A percentile compares a stretch with the other conserved stretches of the same genome.
These are phyloP conservation scores for Dipodomys merriami DNA, from an alignment of 2,113 vertebrate species.

Conservation along the genomic window DNA sequence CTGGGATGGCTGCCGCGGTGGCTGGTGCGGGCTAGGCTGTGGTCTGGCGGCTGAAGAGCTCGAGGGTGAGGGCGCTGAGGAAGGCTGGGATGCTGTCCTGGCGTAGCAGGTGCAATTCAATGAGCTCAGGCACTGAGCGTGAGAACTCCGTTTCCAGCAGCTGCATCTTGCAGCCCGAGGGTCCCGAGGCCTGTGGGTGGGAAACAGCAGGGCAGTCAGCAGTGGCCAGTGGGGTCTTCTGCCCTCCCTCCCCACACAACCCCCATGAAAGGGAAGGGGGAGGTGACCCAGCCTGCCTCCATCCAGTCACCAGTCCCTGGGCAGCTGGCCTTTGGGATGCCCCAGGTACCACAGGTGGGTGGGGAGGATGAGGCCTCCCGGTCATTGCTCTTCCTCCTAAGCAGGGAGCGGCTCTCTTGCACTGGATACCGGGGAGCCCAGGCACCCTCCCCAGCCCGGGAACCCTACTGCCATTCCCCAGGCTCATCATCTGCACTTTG, in stretches of 20 bases:
- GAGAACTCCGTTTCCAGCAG: conserved; percentile 97
- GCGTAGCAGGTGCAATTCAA: conserved; percentile 93
- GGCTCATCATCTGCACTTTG: neutral
- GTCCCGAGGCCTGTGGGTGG: conserved; percentile 83
- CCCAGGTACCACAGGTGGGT: too few species aligned
- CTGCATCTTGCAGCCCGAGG: conserved; percentile 91
- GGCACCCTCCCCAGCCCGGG: too few species aligned
- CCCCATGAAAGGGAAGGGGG: neutral
- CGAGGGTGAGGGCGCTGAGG: conserved; percentile 95
- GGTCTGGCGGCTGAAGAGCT: conserved; percentile 97
- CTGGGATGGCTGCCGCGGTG: too few species aligned
- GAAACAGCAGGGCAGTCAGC: neutral
- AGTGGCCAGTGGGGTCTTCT: fast-evolving
- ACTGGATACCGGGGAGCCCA: neutral
- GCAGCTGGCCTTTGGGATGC: neutral
- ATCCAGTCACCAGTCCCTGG: neutral
- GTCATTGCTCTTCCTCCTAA: neutral
- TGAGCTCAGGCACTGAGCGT: conserved; percentile 89
- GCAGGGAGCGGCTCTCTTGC: too few species aligned
- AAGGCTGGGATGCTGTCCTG: conserved; percentile 99
- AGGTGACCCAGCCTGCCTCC: neutral
- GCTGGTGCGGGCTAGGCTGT: conserved; percentile 73
- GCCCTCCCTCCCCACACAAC: neutral
- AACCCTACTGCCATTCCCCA: too few species aligned
- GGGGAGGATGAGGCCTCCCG: too few species aligned